Evolutionary conservation across 2,797 vertebrate species (phyloP).

Genomic region (Acanthurus leucopareius): DNA sequence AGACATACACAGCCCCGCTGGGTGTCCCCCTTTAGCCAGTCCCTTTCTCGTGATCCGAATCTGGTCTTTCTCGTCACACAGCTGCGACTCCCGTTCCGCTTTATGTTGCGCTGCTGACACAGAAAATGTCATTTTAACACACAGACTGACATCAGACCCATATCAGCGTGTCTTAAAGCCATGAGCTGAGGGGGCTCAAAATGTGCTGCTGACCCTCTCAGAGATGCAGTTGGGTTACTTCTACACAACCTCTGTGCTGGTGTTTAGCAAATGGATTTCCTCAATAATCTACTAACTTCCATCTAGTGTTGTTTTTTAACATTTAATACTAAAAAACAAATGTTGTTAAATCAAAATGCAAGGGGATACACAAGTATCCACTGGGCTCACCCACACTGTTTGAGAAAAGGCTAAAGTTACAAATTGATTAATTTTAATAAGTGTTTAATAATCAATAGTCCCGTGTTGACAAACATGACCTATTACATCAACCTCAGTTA

Average conservation of each 20-base stretch:
- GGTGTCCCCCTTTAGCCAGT: constrained; percentile 92
- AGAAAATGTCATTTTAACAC: constrained; percentile 39
- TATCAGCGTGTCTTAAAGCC: constrained; percentile 1
- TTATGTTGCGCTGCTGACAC: constrained; percentile 92
- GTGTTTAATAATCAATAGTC: too few relatives aligned
- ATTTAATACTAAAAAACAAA: neutral
- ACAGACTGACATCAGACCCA: constrained; percentile 21
- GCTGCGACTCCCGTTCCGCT: constrained; percentile 90
- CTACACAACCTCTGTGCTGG: neutral
- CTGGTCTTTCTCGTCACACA: constrained; percentile 90
- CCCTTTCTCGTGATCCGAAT: constrained; percentile 93
- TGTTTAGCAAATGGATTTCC: neutral
- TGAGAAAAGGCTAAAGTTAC: too few relatives aligned
- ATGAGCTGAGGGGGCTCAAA: neutral
- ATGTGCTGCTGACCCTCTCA: neutral
- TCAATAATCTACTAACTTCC: neutral
- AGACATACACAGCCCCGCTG: constrained; percentile 93
- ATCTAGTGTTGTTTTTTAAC: neutral
- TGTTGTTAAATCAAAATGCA: neutral
- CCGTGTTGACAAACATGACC: too few relatives aligned
- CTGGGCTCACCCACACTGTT: too few relatives aligned
- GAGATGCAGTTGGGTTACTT: neutral
- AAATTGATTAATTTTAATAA: too few relatives aligned
- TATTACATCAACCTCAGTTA: too few relatives aligned
- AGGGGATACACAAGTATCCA: too few relatives aligned